Evolutionary conservation across 2,888 invertebrate genomes (phyloP).

Genomic region (Synergus umbraculus): DNA sequence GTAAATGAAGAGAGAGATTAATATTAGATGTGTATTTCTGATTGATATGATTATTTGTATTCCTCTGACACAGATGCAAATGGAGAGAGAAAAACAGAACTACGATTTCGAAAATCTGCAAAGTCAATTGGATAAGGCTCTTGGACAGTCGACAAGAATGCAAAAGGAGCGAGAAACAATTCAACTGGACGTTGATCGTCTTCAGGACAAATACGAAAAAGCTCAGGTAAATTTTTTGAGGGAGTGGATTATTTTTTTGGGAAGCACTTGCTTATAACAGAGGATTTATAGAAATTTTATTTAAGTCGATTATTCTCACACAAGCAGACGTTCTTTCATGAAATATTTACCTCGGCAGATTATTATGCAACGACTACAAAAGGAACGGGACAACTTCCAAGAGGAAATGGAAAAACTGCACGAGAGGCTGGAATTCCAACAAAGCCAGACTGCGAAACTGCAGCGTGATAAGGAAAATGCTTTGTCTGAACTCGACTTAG

Average conservation of each 20-base stretch:
- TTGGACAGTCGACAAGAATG: conserved; percentile 90
- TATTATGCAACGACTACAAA: conserved; percentile 88
- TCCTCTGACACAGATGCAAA: conserved; percentile 82
- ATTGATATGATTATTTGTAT: not conserved
- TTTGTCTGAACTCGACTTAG: conserved; percentile 90
- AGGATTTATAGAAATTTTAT: not conserved
- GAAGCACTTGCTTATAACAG: not conserved
- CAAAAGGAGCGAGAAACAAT: conserved; percentile 94
- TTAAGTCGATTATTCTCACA: conserved; percentile 20
- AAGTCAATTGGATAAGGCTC: conserved; percentile 93
- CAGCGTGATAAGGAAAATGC: conserved; percentile 91
- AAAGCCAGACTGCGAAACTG: conserved; percentile 88
- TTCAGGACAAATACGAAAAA: conserved; percentile 93
- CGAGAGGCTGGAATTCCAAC: conserved; percentile 89
- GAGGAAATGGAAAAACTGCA: conserved; percentile 90
- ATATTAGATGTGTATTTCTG: not conserved
- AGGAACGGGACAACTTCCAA: conserved; percentile 90
- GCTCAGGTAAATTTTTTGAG: conserved; percentile 83
- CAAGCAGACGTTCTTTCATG: not conserved
- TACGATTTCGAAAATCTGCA: conserved; percentile 95
- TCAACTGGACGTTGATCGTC: conserved; percentile 90
- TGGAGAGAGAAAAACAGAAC: conserved; percentile 93
- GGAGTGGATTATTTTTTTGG: conserved; percentile 10
- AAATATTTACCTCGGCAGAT: conserved; percentile 77
- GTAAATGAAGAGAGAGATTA: not conserved